Percentiles rank a stretch among this genome's conserved stretches.
These are phyloP conservation scores for Achlya flavicornis DNA, from an alignment of 2,888 invertebrate species.

Conservation along the genomic window DNA sequence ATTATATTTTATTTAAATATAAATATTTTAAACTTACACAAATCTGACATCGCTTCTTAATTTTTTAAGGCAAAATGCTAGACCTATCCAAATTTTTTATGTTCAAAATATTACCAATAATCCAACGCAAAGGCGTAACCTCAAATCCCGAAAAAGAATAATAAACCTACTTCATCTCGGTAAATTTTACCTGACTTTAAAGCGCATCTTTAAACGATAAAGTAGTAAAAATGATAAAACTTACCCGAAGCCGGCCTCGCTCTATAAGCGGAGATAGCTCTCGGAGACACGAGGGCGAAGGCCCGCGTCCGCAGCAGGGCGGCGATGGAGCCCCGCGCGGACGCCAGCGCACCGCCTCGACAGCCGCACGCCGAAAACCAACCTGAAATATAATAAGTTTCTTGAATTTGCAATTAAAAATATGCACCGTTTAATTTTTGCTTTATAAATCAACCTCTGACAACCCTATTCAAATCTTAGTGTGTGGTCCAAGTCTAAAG, in stretches of 20 bases:
- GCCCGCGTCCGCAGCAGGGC: constrained; percentile 88
- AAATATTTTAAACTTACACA: too few relatives aligned
- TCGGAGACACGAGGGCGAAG: constrained; percentile 86
- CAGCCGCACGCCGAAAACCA: constrained; percentile 88
- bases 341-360: constrained; percentile 86
- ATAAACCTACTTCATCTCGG: too few relatives aligned
- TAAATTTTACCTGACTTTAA: neutral
- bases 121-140: too few relatives aligned
- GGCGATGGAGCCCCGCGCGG: constrained; percentile 85
- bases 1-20: too few relatives aligned
- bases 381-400: constrained; percentile 68
- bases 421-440: too few relatives aligned
- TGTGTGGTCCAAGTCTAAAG: neutral
- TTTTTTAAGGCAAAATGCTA: too few relatives aligned
- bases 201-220: neutral
- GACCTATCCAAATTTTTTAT: too few relatives aligned
- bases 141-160: too few relatives aligned
- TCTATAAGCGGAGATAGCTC: constrained; percentile 85
- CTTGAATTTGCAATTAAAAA: too few relatives aligned
- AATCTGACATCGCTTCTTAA: too few relatives aligned
- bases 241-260: constrained; percentile 75
- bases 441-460: neutral
- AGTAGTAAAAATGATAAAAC: neutral
- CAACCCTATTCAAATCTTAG: neutral
- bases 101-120: too few relatives aligned